Conservation (phyloP, 1,140 invertebrate genomes). For the Micrasema longulum region DNA sequence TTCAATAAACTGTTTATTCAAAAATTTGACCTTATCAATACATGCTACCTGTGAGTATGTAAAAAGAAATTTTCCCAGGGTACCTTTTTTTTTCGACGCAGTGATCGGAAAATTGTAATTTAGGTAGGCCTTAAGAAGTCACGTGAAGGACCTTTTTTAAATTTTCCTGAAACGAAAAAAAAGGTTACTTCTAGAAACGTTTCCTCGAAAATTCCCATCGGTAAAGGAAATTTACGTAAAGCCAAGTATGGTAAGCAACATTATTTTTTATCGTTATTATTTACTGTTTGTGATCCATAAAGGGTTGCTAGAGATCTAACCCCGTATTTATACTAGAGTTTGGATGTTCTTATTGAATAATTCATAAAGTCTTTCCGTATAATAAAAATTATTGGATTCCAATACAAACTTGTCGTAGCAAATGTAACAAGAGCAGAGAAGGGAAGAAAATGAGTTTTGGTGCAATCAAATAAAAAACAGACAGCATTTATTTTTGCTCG, state of each 20-base stretch:
- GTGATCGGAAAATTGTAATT: conserved; percentile 15
- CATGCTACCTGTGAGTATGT: too few relatives aligned
- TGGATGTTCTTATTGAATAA: conserved; percentile 52
- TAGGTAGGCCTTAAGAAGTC: conserved; percentile 14
- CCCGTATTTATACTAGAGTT: conserved; percentile 49
- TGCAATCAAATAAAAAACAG: conserved; percentile 4
- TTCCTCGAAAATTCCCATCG: conserved; percentile 11
- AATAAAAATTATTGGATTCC: conserved; percentile 55
- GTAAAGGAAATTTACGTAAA: conserved; percentile 22
- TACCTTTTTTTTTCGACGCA: background rate
- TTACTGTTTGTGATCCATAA: conserved; percentile 49
- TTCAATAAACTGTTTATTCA: too few relatives aligned
- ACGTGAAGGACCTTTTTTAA: conserved; percentile 9
- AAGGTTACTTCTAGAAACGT: conserved; percentile 18
- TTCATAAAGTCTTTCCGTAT: conserved; percentile 50
- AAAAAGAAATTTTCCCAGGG: background rate
- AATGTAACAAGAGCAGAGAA: conserved; percentile 15
- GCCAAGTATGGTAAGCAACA: conserved; percentile 41
- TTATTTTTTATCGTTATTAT: conserved; percentile 54
- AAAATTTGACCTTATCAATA: too few relatives aligned
- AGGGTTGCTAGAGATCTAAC: conserved; percentile 35
- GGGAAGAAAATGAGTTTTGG: background rate
- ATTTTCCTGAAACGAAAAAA: background rate
- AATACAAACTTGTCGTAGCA: conserved; percentile 46
- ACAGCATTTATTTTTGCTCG: background rate